Evolutionary conservation across 2,888 invertebrate species (phyloP), one percentile per base, ranked within the genome.

Genomic region (Epinotia bilunana): DNA sequence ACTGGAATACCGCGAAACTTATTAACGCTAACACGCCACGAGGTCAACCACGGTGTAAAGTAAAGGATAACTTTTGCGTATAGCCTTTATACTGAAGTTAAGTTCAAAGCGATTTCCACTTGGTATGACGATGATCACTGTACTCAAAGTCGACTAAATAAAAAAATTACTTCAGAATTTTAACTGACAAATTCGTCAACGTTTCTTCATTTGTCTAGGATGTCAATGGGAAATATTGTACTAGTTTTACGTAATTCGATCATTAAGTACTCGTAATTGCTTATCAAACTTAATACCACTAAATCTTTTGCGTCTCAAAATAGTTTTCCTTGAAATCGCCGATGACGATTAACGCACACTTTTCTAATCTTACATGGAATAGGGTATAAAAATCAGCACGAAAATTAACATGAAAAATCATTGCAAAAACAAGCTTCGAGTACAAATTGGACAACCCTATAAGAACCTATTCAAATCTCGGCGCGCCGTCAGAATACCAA

Each of bases 401-500:
- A 64, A n/a, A 49, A 46, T 20, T 2, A 6, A 3, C 39, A 53
- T 57, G n/a, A 64, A 16, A 74, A 74, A 74, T 71, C 70, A 63
- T 23, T 28, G 49, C 53, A 64, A 64, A 65, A 64, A 60, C 74
- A 65, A 65, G 18, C 60, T 43, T 43, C 53, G 53, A 55, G 64
- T 64, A 65, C 63, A 69, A 68, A 69, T 74, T 65, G 60, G 74
- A 74, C 63, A 70, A 64, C 70, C 74, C 70, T 74, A 65, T 65
- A 71, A 74, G 70, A 71, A 74, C 70, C 64, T 65, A 74, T 74
- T 74, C 74, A 74, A 71, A 71, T 74, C 70, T 64, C 70, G 23
- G 43, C 9, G 39, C 65, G 65, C 70, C 53, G 53, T 65, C 53
- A 58, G 74, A 71, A 74, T 74, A 71, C 64, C 74, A 74, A 74